phyloP scores from a whole-genome alignment of 2,888 invertebrate species.

The Exephanes ischioxanthus region DNA sequence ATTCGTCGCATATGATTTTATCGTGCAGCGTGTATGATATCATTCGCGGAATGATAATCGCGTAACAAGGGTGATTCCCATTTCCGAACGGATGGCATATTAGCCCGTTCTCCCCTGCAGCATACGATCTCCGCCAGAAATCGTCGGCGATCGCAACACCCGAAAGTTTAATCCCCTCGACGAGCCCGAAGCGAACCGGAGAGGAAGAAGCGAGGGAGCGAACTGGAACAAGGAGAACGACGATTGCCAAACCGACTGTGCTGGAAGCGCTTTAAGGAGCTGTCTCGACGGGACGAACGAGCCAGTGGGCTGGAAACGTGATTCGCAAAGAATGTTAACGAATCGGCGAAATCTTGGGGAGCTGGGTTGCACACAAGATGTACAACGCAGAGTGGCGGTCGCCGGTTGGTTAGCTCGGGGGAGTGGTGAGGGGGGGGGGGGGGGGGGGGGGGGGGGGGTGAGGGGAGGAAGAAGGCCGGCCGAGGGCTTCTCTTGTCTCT shows the following conservation, averaged over 20 bases:
- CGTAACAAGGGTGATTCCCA: too few relatives aligned
- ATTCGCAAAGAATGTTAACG: constrained; percentile 82
- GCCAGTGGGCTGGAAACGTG: constrained; percentile 50
- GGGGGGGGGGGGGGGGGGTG: constrained; percentile 33
- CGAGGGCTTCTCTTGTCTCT: constrained; percentile 30
- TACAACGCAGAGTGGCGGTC: constrained; percentile 71
- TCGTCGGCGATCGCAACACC: too few relatives aligned
- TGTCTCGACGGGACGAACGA: constrained; percentile 19
- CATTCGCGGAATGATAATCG: too few relatives aligned
- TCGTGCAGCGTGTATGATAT: too few relatives aligned
- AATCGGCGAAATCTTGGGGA: constrained; percentile 77
- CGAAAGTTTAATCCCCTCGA: too few relatives aligned
- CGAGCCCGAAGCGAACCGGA: too few relatives aligned
- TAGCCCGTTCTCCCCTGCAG: too few relatives aligned
- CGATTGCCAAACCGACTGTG: constrained; percentile 41
- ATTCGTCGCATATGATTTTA: too few relatives aligned
- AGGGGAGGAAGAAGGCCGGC: constrained; percentile 35
- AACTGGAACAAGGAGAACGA: constrained; percentile 3
- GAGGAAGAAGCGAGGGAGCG: neutral
- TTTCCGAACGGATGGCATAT: too few relatives aligned
- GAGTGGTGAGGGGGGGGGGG: constrained; percentile 31
- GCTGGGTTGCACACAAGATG: constrained; percentile 69
- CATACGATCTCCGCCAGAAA: too few relatives aligned
- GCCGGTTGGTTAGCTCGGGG: constrained; percentile 1
- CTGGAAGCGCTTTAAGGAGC: constrained; percentile 26